Evolutionary conservation across 2,113 vertebrate species (phyloP).

Genomic region (Dicerorhinus sumatrensis): DNA sequence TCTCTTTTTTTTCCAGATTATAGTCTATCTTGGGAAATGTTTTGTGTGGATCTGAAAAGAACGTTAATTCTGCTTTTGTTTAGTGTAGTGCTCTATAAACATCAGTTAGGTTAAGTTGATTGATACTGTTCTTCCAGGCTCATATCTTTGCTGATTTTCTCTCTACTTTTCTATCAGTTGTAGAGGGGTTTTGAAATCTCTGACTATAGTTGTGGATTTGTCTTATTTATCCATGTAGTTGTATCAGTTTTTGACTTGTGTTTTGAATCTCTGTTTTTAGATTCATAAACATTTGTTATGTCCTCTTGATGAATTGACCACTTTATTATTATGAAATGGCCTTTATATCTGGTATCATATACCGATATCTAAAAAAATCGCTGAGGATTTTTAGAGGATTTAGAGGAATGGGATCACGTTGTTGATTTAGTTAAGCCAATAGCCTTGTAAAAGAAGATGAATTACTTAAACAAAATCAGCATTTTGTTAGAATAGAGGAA

Average conservation of each 20-base stretch:
- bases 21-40: background rate
- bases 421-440: background rate
- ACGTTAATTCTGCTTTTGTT: slow-evolving; percentile 25
- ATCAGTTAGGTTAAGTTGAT: background rate
- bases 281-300: background rate
- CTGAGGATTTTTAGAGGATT: too few relatives aligned
- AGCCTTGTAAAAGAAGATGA: background rate
- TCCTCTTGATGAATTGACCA: background rate
- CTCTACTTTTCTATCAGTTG: background rate
- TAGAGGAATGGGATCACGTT: slow-evolving; percentile 7
- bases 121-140: background rate
- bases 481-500: slow-evolving; percentile 16
- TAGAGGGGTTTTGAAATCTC: background rate
- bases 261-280: slow-evolving; percentile 23
- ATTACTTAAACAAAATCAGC: background rate
- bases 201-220: background rate
- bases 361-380: background rate
- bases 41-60: background rate
- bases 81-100: background rate
- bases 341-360: background rate
- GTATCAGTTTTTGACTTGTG: background rate
- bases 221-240: background rate
- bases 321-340: slow-evolving; percentile 31
- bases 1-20: background rate
- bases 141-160: background rate